Percentiles rank a stretch among this genome's conserved stretches.
Evolutionary conservation across 2,888 invertebrate genomes (phyloP).

Genomic region (Molanna angustata): DNA sequence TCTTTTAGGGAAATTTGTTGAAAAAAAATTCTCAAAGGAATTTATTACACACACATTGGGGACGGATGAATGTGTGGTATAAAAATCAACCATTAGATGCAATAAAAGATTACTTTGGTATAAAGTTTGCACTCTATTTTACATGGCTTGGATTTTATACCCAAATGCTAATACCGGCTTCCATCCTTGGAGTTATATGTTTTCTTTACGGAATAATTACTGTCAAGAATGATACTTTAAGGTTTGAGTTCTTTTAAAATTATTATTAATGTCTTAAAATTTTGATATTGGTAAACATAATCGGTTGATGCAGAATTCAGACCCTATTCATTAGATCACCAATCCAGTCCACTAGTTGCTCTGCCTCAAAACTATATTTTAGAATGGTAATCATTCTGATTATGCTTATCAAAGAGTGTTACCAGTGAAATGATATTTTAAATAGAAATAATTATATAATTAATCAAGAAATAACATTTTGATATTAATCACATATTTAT

Average conservation of each 20-base stretch:
- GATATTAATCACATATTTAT: too few species aligned
- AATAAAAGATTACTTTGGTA: constrained; percentile 74
- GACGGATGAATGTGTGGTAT: background rate
- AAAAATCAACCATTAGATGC: constrained; percentile 73
- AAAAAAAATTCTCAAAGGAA: too few species aligned
- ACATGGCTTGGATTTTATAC: constrained; percentile 86
- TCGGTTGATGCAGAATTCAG: background rate
- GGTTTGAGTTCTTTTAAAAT: constrained; percentile 34
- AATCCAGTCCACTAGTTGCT: background rate
- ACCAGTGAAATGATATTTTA: too few species aligned
- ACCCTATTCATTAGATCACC: background rate
- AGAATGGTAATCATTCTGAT: too few species aligned
- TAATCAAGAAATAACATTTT: too few species aligned
- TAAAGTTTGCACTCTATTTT: constrained; percentile 77
- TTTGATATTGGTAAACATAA: background rate
- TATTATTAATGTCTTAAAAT: background rate
- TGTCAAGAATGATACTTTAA: constrained; percentile 46
- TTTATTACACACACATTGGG: too few species aligned
- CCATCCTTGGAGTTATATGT: constrained; percentile 64
- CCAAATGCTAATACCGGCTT: constrained; percentile 74
- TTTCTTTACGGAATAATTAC: constrained; percentile 59
- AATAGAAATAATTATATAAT: too few species aligned
- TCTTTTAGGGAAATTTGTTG: too few species aligned
- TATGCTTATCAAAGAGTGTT: too few species aligned
- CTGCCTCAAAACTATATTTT: too few species aligned